A percentile compares a stretch with the other conserved stretches of the same genome.
Evolutionary conservation across 2,113 vertebrate genomes (phyloP).

Genomic region (Butorides virescens): DNA sequence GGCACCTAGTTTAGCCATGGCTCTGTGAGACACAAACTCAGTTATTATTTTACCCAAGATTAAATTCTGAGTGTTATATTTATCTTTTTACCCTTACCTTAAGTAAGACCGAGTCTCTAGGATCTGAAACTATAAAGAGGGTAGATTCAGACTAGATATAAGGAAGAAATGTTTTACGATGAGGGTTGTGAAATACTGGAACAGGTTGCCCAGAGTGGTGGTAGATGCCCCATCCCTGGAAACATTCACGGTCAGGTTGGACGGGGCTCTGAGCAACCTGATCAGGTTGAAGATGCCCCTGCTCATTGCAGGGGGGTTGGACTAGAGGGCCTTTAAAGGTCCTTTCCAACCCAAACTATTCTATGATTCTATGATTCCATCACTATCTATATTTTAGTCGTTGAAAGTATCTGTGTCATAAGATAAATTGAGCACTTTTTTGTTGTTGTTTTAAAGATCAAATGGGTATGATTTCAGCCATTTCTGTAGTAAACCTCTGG

Average conservation of each 20-base stretch:
- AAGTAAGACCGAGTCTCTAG: background rate
- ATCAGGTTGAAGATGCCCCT: background rate
- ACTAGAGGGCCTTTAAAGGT: background rate
- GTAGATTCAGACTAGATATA: background rate
- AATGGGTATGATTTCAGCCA: background rate
- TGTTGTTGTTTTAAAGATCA: background rate
- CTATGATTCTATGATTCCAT: background rate
- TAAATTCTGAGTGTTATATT: background rate
- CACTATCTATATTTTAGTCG: background rate
- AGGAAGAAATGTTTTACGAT: background rate
- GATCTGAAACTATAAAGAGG: background rate
- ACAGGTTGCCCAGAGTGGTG: background rate
- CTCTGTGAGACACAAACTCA: background rate
- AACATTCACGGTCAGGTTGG: background rate
- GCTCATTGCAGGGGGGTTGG: rapidly evolving
- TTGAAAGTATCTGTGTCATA: background rate
- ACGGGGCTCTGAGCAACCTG: background rate
- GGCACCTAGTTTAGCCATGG: background rate
- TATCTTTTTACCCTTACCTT: background rate
- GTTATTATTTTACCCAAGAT: background rate
- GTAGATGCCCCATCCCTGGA: background rate
- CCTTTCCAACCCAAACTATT: background rate
- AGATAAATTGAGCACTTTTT: background rate
- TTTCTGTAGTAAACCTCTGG: background rate
- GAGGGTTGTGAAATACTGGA: background rate